Evolutionary conservation across 2,113 vertebrate species (phyloP).

Genomic region (Arenaria interpres): DNA sequence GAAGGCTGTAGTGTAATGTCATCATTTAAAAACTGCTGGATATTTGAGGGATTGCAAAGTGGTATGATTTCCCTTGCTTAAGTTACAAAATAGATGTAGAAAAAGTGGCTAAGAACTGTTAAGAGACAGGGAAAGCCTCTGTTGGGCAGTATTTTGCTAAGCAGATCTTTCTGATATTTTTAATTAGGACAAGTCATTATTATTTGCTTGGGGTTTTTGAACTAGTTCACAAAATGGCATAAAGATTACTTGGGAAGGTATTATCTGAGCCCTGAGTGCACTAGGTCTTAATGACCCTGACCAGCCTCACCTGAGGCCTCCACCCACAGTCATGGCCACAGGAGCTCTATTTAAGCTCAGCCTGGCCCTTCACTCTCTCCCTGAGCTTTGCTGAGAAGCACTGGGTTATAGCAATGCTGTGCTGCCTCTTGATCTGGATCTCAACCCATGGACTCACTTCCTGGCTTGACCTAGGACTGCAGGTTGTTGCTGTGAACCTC

Average conservation of each 20-base stretch:
- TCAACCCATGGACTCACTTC: rapidly evolving
- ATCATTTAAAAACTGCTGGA: neutral
- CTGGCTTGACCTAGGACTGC: neutral
- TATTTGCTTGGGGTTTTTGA: neutral
- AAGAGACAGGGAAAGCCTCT: neutral
- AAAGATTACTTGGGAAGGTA: neutral
- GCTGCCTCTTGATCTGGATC: neutral
- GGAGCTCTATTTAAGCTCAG: neutral
- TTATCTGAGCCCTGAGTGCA: neutral
- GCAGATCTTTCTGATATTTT: neutral
- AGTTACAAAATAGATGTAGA: neutral
- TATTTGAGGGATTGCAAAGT: neutral
- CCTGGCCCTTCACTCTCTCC: rapidly evolving
- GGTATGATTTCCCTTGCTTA: neutral
- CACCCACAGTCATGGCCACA: neutral
- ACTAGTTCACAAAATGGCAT: neutral
- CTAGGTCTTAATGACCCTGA: neutral
- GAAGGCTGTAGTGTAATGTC: neutral
- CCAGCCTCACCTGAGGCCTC: neutral
- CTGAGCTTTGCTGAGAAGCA: neutral
- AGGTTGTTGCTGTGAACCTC: neutral
- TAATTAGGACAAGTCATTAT: neutral
- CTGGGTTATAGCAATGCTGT: rapidly evolving
- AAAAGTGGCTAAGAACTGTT: neutral
- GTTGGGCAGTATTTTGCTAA: neutral